Conservation (phyloP, 2,113 vertebrate species). For the Dolichallabes microphthalmus region DNA sequence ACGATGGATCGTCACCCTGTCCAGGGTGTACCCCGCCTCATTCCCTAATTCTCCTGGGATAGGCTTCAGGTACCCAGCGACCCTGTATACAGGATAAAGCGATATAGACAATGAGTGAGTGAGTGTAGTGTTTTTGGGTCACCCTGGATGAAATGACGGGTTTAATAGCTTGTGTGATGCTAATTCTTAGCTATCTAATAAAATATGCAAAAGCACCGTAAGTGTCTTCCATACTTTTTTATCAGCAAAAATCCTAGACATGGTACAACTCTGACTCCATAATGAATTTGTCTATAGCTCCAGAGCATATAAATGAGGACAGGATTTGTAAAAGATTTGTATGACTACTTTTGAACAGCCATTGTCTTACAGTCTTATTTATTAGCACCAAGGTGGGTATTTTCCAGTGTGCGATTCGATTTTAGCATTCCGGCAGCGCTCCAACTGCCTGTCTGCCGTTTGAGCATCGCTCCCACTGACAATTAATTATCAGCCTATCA, state of each 20-base stretch:
- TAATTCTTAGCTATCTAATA: neutral
- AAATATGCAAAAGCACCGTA: neutral
- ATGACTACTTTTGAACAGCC: neutral
- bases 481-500: slow-evolving; percentile 54
- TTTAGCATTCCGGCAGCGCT: slow-evolving; percentile 37
- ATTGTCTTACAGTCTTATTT: neutral
- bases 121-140: neutral
- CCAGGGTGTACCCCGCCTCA: too few species aligned
- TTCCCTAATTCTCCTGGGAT: too few species aligned
- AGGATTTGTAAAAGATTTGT: neutral
- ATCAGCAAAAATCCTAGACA: neutral
- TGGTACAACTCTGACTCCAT: neutral
- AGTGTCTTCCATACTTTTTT: neutral
- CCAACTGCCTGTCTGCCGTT: slow-evolving; percentile 23
- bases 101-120: too few species aligned
- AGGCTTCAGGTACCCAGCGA: too few species aligned
- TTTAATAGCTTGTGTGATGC: neutral
- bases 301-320: neutral
- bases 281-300: neutral
- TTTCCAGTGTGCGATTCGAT: slow-evolving; percentile 32
- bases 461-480: slow-evolving; percentile 46
- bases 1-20: too few species aligned
- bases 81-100: too few species aligned
- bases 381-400: slow-evolving; percentile 3
- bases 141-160: neutral